Percentiles rank a stretch among this genome's conserved stretches.
Evolutionary conservation across 1,140 invertebrate species (phyloP).

Genomic region (Myzus persicae): DNA sequence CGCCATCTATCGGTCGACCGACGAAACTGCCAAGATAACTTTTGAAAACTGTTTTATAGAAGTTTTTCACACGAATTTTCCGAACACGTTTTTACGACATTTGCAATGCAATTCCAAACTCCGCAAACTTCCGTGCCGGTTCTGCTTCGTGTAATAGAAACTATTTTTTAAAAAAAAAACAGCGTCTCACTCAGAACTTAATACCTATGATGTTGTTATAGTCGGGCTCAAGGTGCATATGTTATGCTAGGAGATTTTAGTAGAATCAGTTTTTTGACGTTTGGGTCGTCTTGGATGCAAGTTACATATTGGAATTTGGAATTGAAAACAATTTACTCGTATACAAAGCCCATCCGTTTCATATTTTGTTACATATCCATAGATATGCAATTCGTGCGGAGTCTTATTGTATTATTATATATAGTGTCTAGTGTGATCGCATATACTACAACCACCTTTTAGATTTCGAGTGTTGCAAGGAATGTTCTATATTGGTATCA

Average conservation of each 20-base stretch:
- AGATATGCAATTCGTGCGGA: neutral
- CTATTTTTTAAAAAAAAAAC: neutral
- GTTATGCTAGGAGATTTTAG: neutral
- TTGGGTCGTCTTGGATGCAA: neutral
- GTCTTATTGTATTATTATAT: too few species aligned
- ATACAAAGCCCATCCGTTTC: neutral
- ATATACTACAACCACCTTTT: neutral
- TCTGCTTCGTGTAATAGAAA: neutral
- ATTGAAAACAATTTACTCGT: neutral
- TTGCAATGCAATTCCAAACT: neutral
- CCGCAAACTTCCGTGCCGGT: neutral
- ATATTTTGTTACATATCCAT: neutral
- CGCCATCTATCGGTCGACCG: slow-evolving; percentile 33
- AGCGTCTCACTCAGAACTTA: neutral
- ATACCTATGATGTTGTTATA: too few species aligned
- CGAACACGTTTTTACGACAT: neutral
- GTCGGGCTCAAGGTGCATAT: neutral
- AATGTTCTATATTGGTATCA: neutral
- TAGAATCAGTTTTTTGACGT: neutral
- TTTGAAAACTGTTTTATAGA: neutral
- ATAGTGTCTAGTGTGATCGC: neutral
- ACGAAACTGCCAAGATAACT: neutral
- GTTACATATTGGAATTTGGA: neutral
- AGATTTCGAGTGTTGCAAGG: neutral
- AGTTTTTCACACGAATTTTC: neutral